Evolutionary conservation across 1,140 invertebrate genomes (phyloP).

Genomic region (Yoshiicerus persimilis): DNA sequence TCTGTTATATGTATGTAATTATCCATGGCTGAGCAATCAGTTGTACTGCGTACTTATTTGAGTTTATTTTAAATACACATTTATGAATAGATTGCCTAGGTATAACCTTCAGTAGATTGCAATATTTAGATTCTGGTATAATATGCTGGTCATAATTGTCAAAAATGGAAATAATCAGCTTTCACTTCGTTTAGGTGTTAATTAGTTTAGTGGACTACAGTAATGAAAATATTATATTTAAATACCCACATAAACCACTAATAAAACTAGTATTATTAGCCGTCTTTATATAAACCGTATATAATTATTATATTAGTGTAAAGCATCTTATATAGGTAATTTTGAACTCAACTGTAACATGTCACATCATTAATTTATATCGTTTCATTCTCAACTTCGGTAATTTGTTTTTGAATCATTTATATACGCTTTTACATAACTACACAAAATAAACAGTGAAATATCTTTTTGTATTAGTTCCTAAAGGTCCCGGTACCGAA

Average conservation of each 20-base stretch:
- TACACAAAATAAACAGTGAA: background rate
- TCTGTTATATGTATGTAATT: too few species aligned
- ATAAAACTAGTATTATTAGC: background rate
- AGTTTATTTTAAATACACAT: too few species aligned
- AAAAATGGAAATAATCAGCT: background rate
- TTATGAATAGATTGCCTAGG: background rate
- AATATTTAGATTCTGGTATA: background rate
- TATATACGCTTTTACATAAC: background rate
- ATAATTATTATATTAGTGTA: too few species aligned
- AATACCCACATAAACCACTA: too few species aligned
- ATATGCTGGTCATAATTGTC: background rate
- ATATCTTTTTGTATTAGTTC: background rate
- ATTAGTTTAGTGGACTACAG: too few species aligned
- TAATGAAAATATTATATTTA: too few species aligned
- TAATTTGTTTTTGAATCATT: background rate
- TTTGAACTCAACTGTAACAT: too few species aligned
- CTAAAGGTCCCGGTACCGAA: background rate
- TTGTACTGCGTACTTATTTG: too few species aligned
- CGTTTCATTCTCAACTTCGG: background rate
- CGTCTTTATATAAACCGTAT: background rate
- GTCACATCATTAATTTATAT: background rate
- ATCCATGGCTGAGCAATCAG: too few species aligned
- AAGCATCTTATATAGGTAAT: too few species aligned
- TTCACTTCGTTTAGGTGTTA: background rate
- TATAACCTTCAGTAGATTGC: background rate